These are phyloP conservation scores for Encarsia formosa DNA, from an alignment of 2,888 invertebrate genomes.

Conservation along the genomic window DNA sequence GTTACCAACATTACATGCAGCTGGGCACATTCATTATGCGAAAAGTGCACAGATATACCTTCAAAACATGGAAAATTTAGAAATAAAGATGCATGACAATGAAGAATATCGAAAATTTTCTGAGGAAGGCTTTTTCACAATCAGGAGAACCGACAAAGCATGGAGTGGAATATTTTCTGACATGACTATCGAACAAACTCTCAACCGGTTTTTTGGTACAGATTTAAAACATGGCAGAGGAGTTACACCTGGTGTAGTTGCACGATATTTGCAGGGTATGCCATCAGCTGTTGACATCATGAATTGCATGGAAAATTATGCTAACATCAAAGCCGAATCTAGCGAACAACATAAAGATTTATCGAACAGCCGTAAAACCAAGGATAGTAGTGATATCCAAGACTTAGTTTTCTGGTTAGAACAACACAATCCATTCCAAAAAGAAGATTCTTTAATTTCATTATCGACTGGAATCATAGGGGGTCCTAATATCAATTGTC, in stretches of 20 bases:
- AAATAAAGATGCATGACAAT: neutral
- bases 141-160: neutral
- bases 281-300: constrained; percentile 21
- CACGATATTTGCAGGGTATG: constrained; percentile 21
- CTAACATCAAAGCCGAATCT: neutral
- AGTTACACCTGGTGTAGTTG: constrained; percentile 2
- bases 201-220: neutral
- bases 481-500: neutral
- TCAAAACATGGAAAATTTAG: constrained; percentile 33
- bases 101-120: too few species aligned
- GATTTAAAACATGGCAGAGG: constrained; percentile 3
- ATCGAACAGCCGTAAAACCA: neutral
- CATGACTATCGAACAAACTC: neutral
- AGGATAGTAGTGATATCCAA: neutral
- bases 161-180: neutral
- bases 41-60: constrained; percentile 36
- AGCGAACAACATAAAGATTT: neutral
- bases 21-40: constrained; percentile 38
- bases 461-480: neutral
- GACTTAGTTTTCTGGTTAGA: neutral
- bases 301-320: constrained; percentile 25
- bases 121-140: neutral
- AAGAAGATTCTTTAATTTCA: neutral
- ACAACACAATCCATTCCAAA: neutral
- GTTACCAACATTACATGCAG: constrained; percentile 35